Percentiles rank a stretch among this genome's conserved stretches.
Conservation (phyloP, 2,888 invertebrate species). For the Ennomos erosarius region DNA sequence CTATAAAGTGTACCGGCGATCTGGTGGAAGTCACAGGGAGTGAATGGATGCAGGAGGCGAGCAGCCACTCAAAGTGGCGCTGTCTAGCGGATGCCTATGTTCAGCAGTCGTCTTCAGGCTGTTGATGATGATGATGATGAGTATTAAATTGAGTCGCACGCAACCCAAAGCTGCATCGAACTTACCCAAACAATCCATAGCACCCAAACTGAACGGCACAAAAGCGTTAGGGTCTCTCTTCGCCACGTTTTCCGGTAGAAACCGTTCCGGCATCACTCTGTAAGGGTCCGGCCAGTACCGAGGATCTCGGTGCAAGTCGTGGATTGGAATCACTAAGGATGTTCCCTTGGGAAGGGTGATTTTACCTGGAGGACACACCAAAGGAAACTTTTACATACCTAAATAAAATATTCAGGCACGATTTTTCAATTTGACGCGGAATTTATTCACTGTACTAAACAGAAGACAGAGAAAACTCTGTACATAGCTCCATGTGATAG, state of each 20-base stretch:
- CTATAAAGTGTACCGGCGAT: too few relatives aligned
- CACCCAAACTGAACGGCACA: slow-evolving; percentile 71
- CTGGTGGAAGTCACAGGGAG: too few relatives aligned
- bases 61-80: too few relatives aligned
- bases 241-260: slow-evolving; percentile 63
- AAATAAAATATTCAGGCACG: not conserved
- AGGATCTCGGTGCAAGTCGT: slow-evolving; percentile 66
- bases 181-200: slow-evolving; percentile 76
- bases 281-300: slow-evolving; percentile 67
- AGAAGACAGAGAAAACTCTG: too few relatives aligned
- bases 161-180: not conserved
- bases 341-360: slow-evolving; percentile 66
- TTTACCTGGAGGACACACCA: slow-evolving; percentile 51
- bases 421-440: too few relatives aligned
- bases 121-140: too few relatives aligned
- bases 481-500: too few relatives aligned
- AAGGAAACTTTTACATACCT: slow-evolving; percentile 13
- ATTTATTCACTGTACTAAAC: too few relatives aligned
- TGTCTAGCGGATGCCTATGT: too few relatives aligned
- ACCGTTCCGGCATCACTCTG: slow-evolving; percentile 66
- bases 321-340: slow-evolving; percentile 66
- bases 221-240: slow-evolving; percentile 67
- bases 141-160: too few relatives aligned
- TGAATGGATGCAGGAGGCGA: too few relatives aligned
- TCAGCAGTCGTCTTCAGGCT: too few relatives aligned